Evolutionary conservation across 2,113 vertebrate species (phyloP).

Genomic region (Catharus bicknelli): DNA sequence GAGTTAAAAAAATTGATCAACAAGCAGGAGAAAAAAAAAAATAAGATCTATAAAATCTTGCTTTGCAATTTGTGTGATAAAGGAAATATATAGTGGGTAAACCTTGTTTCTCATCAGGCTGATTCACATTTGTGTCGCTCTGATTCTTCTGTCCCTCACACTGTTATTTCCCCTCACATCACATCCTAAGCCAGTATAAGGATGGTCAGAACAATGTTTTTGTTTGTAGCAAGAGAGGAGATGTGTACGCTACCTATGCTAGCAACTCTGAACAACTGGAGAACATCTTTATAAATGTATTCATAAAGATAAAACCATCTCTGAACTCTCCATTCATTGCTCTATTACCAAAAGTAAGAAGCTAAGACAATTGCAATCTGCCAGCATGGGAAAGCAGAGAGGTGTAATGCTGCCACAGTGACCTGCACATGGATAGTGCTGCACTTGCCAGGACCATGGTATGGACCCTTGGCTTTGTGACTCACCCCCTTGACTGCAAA

Average conservation of each 20-base stretch:
- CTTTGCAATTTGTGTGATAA: slow-evolving; percentile 18
- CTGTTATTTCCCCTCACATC: background rate
- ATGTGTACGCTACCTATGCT: background rate
- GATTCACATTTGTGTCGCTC: background rate
- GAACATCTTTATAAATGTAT: slow-evolving; percentile 4
- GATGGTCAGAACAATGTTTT: background rate
- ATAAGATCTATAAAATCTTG: slow-evolving; percentile 2
- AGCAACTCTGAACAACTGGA: background rate
- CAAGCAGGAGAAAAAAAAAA: background rate
- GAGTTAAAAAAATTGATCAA: slow-evolving; percentile 12
- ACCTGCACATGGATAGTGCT: background rate
- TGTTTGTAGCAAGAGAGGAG: background rate
- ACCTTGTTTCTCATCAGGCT: slow-evolving; percentile 5
- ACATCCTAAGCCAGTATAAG: background rate
- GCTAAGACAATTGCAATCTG: slow-evolving; percentile 42
- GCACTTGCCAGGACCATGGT: background rate
- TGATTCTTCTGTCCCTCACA: background rate
- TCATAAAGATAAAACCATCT: slow-evolving; percentile 3
- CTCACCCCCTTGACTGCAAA: background rate
- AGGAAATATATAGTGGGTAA: slow-evolving; percentile 8
- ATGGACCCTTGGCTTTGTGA: background rate
- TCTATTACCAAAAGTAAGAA: slow-evolving; percentile 34
- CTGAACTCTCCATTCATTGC: slow-evolving; percentile 21
- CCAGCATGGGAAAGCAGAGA: background rate
- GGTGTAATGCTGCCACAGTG: background rate